Conservation (phyloP, 1,140 invertebrate species). For the Drosophila neocordata region DNA sequence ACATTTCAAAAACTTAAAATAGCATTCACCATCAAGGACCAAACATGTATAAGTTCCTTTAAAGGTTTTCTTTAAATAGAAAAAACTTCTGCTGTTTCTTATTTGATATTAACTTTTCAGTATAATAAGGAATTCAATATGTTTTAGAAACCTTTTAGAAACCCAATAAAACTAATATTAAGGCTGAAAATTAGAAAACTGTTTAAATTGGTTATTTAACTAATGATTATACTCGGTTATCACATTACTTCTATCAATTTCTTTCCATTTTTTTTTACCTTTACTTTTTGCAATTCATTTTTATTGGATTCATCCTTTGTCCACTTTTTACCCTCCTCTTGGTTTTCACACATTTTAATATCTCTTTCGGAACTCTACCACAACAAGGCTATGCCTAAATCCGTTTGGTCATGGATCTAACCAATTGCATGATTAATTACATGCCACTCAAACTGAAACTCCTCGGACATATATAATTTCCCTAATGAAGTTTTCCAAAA, state of each 20-base stretch:
- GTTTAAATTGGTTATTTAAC: no score
- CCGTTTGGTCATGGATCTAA: conserved; percentile 60
- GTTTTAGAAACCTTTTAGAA: no score
- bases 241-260: background rate
- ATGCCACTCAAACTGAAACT: conserved; percentile 14
- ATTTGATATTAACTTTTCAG: no score
- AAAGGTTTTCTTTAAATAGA: no score
- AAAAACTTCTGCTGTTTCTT: no score
- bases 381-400: conserved; percentile 48
- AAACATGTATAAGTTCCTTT: no score
- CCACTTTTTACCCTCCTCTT: conserved; percentile 41
- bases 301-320: conserved; percentile 49
- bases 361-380: conserved; percentile 8
- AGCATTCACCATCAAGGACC: no score
- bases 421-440: conserved; percentile 75
- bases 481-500: conserved; percentile 38
- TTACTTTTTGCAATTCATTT: conserved; percentile 17
- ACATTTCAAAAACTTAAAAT: no score
- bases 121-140: no score
- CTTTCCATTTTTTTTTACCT: background rate
- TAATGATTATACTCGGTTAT: background rate
- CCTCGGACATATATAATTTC: conserved; percentile 27
- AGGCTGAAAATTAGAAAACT: no score
- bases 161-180: no score
- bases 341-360: background rate